Evolutionary conservation across 2,888 invertebrate species (phyloP).

Genomic region (Nipponacmea schrenckii): DNA sequence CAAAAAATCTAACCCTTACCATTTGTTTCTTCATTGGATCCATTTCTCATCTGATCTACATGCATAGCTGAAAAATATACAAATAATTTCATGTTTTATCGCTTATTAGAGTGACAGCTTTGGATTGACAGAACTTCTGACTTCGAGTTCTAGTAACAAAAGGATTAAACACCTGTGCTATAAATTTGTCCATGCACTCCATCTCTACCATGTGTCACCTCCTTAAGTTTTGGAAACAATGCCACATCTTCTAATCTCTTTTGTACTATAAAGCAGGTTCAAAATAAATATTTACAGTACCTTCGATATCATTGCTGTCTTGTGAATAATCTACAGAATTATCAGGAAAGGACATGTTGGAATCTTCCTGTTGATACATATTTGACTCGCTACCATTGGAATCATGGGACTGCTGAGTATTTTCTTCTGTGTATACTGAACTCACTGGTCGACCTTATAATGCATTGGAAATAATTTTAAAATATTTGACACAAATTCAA

Average conservation of each 20-base stretch:
- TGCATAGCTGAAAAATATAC: not conserved
- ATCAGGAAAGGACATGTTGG: conserved; percentile 59
- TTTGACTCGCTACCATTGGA: conserved; percentile 51
- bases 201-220: too few species aligned
- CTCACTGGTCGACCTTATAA: conserved; percentile 24
- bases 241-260: too few species aligned
- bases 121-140: too few species aligned
- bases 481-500: too few species aligned
- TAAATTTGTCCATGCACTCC: too few species aligned
- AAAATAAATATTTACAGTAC: not conserved
- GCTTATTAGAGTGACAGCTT: too few species aligned
- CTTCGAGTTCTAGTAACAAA: too few species aligned
- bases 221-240: too few species aligned
- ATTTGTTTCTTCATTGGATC: conserved; percentile 49
- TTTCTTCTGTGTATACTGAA: conserved; percentile 59
- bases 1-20: conserved; percentile 31
- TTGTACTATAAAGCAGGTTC: too few species aligned
- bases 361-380: conserved; percentile 59
- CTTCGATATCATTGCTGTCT: conserved; percentile 57
- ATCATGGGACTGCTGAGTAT: conserved; percentile 57
- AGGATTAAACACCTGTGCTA: too few species aligned
- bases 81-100: too few species aligned
- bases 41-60: conserved; percentile 1
- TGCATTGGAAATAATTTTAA: not conserved
- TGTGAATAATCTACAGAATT: conserved; percentile 48